Conservation (phyloP, 2,888 invertebrate species). For the Sphecodes monilicornis region DNA sequence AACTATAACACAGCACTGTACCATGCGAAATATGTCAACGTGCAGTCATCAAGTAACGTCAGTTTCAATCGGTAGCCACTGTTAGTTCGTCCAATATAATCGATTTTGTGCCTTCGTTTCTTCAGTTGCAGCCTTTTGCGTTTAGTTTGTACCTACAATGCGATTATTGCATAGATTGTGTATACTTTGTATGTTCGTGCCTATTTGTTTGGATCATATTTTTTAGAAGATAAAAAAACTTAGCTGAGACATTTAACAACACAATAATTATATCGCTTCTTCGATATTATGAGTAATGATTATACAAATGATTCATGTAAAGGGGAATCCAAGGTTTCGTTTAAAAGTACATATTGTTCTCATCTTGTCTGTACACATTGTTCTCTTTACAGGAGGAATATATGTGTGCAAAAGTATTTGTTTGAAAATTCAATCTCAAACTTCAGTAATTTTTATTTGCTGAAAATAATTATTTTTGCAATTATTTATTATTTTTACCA, state of each 20-base stretch:
- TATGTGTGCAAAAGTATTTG: neutral
- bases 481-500: too few species aligned
- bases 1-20: conserved; percentile 51
- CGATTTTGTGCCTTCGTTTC: conserved; percentile 38
- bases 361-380: too few species aligned
- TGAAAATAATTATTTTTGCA: neutral
- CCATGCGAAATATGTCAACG: conserved; percentile 27
- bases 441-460: neutral
- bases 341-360: too few species aligned
- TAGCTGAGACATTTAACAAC: neutral
- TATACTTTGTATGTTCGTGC: conserved; percentile 54
- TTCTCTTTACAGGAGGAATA: too few species aligned
- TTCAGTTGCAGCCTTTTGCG: neutral
- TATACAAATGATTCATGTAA: neutral
- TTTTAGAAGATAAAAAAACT: neutral
- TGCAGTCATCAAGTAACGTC: conserved; percentile 33
- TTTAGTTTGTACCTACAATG: conserved; percentile 42
- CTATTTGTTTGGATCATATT: too few species aligned
- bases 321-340: neutral
- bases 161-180: conserved; percentile 14
- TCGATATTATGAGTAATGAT: neutral
- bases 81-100: conserved; percentile 39
- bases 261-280: neutral
- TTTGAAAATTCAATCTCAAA: neutral
- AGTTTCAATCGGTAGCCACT: conserved; percentile 52